Base-by-base conservation (phyloP, 2,113 vertebrate genomes). In the Hyaena hyaena region DNA sequence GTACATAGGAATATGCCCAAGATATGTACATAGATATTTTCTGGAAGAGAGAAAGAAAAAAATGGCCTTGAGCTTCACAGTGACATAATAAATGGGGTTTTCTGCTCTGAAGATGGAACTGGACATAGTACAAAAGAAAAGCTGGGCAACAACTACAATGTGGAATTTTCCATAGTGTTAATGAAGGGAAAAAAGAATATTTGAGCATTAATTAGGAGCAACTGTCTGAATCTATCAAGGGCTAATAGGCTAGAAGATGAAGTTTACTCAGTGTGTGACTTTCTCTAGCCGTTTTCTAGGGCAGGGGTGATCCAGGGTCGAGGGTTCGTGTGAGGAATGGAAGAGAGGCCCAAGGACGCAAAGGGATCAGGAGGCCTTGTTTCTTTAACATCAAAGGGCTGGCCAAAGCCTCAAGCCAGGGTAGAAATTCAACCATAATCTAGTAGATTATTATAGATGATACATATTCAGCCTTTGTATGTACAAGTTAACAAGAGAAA, bases 81-180 rank as follows among this genome's bases (percentile, higher is more conserved):
- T 82, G 61, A 89, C 91, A 82, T 73, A 90, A 45, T 84, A 81
- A 48, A 79, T 33, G 24, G 31, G 10, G 10, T 66, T 79, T 61
- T 45, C 66, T 53, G 23, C 68, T 76, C 33, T 66, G 55, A 55
- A 95, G 1, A 63, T 71, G n/a, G 21, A 96, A 68, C 1, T 63
- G 77, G 61, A 84, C 50, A 61, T 71, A 48, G 19, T n/a, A 53
- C 63, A 63, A 82, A 63, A 63, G n/a, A n/a, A 97, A 88, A 88
- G 26, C 48, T 76, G 39, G n/a, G 26, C 58, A 92, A 80, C 5
- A 79, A 63, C 11, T 53, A 76, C 71, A 93, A 53, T 81, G 63
- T 88, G 80, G 80, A 95, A 93, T 74, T 97, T 97, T 94, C 69
- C 85, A 86, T 77, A 94, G 95, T 77, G 93, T 96, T 97, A 98